These are phyloP conservation scores for Rattus norvegicus DNA, from an alignment of 2,113 vertebrate genomes.

Conservation along the genomic window GRCr8 NC_086035.1:10122501-10123000, in stretches of 20 bases:
- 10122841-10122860: too few species aligned
- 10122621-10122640: not conserved
- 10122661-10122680: conserved; percentile 3
- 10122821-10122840: too few species aligned
- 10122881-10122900: too few species aligned
- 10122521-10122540: not conserved
- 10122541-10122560: not conserved
- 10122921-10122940: conserved; percentile 98
- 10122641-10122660: not conserved
- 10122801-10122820: too few species aligned
- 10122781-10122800: too few species aligned
- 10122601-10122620: not conserved
- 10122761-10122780: too few species aligned
- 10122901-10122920: conserved; percentile 99
- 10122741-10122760: not conserved
- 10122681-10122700: not conserved
- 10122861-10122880: too few species aligned
- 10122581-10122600: not conserved
- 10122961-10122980: conserved; percentile 99
- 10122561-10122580: not conserved
- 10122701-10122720: not conserved
- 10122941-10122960: conserved; percentile 99
- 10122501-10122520: not conserved
- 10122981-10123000: conserved; percentile 99
- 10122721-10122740: not conserved